A percentile compares a stretch with the other conserved stretches of the same genome.
These are phyloP conservation scores for Actinia tenebrosa DNA, from an alignment of 64 coral and sea anemone genomes.

Conservation along the genomic window DNA sequence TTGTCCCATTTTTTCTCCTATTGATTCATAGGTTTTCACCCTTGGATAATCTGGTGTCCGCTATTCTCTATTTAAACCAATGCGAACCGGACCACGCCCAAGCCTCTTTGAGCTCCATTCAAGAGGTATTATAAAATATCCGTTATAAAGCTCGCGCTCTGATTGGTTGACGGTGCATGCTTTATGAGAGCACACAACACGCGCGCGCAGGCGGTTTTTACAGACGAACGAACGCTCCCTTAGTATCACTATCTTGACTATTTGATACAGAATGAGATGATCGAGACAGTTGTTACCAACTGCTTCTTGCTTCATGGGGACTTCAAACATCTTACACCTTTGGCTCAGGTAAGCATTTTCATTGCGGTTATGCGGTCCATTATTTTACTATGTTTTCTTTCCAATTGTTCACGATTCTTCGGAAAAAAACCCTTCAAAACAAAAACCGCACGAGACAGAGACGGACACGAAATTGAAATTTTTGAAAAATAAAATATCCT, in stretches of 20 bases:
- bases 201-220: too few relatives aligned
- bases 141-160: too few relatives aligned
- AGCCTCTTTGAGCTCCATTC: conserved; percentile 40
- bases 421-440: too few relatives aligned
- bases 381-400: too few relatives aligned
- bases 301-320: conserved; percentile 52
- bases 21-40: conserved; percentile 36
- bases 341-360: conserved; percentile 25
- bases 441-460: too few relatives aligned
- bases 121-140: conserved; percentile 26
- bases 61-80: conserved; percentile 66
- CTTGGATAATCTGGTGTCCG: conserved; percentile 72
- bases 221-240: too few relatives aligned
- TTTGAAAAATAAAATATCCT: too few relatives aligned
- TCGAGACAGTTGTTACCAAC: conserved; percentile 55
- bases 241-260: not conserved
- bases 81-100: conserved; percentile 82
- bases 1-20: not conserved
- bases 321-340: conserved; percentile 29
- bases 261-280: conserved; percentile 52
- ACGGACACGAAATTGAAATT: too few relatives aligned
- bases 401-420: too few relatives aligned
- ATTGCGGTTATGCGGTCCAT: too few relatives aligned
- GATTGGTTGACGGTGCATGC: too few relatives aligned
- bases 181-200: too few relatives aligned